Base-by-base conservation (phyloP, 2,888 invertebrate species). In the Perizoma affinitatum region DNA sequence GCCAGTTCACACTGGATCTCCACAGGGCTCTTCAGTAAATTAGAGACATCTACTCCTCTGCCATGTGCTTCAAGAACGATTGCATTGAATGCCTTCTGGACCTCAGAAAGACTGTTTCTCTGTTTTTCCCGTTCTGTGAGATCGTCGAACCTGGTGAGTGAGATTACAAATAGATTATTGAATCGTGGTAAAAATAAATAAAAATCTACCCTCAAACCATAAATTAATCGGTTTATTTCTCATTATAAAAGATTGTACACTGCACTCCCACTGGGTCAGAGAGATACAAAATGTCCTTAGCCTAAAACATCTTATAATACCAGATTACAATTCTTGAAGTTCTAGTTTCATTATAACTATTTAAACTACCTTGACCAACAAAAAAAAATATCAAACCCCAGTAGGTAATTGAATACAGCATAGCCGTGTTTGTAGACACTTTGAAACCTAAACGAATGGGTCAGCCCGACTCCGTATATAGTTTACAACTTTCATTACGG, bases 1-100 rank as follows among this genome's bases (percentile, higher is more conserved):
- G 92, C 92, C 48, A 83, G 67, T 78, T 89, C 88, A 64, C 92
- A 92, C 61, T 93, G 92, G 50, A 86, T 70, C 74, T 93, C 93
- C 36, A 91, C 82, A 1, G 92, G 76, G 61, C 92, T 93, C 51
- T 79, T 80, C 5, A 93, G 75, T 41, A 93, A 69, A 46, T 84
- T 64, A n/a, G 80, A 61, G 6, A 89, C 76, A 40, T 87, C 84
- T 33, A 76, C 74, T 4, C 85, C 87, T 33, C 76, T 76, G 8
- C 79, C 76, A 34, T 83, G 66, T 6, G 88, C 87, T 67, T 88
- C 86, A 22, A 92, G 78, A 36, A 80, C 86, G 67, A 84, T 74
- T 7, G 79, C 64, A 66, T 79, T 90, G 64, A 93, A 89, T 5
- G 90, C 89, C 65, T 88, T 90, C 70, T 94, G 90, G 35, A 93